These are phyloP conservation scores for Gymnothorax reevesii DNA, from an alignment of 2,797 vertebrate species.

Conservation along the genomic window DNA sequence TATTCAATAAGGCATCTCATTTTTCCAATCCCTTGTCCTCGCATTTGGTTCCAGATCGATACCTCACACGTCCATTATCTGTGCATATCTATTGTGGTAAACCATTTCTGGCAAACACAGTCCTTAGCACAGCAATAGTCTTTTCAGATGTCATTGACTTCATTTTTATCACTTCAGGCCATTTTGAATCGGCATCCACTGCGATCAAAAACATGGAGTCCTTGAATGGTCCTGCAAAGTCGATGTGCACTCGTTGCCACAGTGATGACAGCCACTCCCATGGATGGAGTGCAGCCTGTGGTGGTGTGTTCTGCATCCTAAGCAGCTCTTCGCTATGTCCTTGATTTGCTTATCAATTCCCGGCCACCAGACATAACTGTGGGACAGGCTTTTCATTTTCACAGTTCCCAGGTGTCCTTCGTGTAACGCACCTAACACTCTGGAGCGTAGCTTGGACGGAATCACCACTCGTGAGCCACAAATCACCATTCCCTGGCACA, in stretches of 20 bases:
- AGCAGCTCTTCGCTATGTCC: slow-evolving; percentile 27
- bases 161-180: slow-evolving; percentile 35
- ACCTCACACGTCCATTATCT: too few relatives aligned
- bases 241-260: background rate
- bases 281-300: background rate
- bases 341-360: slow-evolving; percentile 32
- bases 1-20: too few relatives aligned
- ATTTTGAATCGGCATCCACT: background rate
- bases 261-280: background rate
- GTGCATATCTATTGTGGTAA: slow-evolving; percentile 34
- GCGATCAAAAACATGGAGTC: background rate
- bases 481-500: slow-evolving; percentile 32
- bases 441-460: slow-evolving; percentile 27
- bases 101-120: slow-evolving; percentile 20
- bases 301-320: slow-evolving; percentile 11
- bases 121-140: slow-evolving; percentile 21
- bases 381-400: slow-evolving; percentile 37
- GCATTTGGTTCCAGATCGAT: too few relatives aligned
- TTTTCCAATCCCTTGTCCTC: too few relatives aligned
- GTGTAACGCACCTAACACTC: slow-evolving; percentile 29
- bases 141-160: slow-evolving; percentile 21
- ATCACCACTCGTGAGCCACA: slow-evolving; percentile 21
- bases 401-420: slow-evolving; percentile 31
- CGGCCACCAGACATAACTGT: slow-evolving; percentile 34
- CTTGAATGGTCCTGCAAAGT: background rate